phyloP scores from a whole-genome alignment of 1,140 invertebrate species.

The Zaprionus capensis region DNA sequence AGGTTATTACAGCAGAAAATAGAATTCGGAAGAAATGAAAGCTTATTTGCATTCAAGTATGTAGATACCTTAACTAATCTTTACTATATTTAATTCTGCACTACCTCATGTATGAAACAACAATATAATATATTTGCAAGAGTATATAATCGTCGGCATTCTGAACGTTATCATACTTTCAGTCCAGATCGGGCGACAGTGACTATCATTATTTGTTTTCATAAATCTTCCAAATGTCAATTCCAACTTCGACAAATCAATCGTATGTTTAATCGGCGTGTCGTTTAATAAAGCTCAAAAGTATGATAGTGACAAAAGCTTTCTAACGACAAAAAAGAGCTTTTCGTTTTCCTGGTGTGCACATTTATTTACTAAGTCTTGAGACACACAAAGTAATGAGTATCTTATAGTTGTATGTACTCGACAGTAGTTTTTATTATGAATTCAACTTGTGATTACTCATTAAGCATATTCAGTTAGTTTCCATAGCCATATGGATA shows the following conservation, averaged over 20 bases:
- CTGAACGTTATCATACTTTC: no score
- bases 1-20: neutral
- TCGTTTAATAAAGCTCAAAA: neutral
- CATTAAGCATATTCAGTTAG: conserved; percentile 24
- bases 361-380: neutral
- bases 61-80: no score
- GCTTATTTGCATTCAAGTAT: neutral
- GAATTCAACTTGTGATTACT: conserved; percentile 30
- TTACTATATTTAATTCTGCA: no score
- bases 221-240: neutral
- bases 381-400: neutral
- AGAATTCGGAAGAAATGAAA: neutral
- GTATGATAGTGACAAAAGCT: conserved; percentile 21
- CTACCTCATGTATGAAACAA: no score
- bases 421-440: neutral
- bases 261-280: neutral
- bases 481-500: conserved; percentile 77
- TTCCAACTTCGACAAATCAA: neutral
- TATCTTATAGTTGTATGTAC: neutral
- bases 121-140: no score
- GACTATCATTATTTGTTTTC: neutral
- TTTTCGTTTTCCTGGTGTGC: conserved; percentile 19
- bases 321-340: conserved; percentile 2
- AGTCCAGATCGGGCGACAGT: no score
- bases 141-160: no score